These are phyloP conservation scores for Brachyalestes nurse DNA, from an alignment of 2,797 vertebrate genomes.

Conservation along the genomic window DNA sequence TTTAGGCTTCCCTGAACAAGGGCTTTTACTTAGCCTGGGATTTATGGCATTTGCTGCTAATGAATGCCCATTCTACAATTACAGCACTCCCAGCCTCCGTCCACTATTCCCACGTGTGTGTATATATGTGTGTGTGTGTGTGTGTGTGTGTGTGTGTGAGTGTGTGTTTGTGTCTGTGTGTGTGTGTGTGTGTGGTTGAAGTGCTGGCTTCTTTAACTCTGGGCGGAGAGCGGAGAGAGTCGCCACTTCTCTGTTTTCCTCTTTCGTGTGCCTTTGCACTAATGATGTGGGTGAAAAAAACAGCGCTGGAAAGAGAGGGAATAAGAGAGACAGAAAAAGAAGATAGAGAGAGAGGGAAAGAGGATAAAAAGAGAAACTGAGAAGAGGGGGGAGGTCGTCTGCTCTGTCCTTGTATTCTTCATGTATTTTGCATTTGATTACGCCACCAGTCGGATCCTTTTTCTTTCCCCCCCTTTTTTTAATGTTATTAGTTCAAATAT, in stretches of 20 bases:
- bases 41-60: slow-evolving; percentile 97
- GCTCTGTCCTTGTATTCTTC: slow-evolving; percentile 93
- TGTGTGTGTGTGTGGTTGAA: slow-evolving; percentile 73
- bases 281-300: slow-evolving; percentile 89
- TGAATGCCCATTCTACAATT: slow-evolving; percentile 95
- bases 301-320: slow-evolving; percentile 62
- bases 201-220: slow-evolving; percentile 90
- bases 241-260: slow-evolving; percentile 67
- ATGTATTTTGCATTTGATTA: slow-evolving; percentile 99
- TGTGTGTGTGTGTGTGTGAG: slow-evolving; percentile 62
- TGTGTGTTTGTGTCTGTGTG: not conserved
- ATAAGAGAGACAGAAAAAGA: slow-evolving; percentile 30
- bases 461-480: slow-evolving; percentile 86
- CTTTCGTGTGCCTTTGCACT: slow-evolving; percentile 91
- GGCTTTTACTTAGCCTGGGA: slow-evolving; percentile 94
- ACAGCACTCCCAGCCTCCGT: slow-evolving; percentile 85
- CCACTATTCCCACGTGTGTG: slow-evolving; percentile 85
- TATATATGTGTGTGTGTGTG: slow-evolving; percentile 63
- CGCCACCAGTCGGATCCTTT: slow-evolving; percentile 92
- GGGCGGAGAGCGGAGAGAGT: slow-evolving; percentile 89
- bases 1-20: slow-evolving; percentile 98
- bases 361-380: slow-evolving; percentile 39
- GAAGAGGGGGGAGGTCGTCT: slow-evolving; percentile 75
- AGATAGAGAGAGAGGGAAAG: slow-evolving; percentile 31
- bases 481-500: slow-evolving; percentile 99